A percentile compares a stretch with the other conserved stretches of the same genome.
Conservation (phyloP, 1,140 invertebrate species). For the Andricus grossulariae region DNA sequence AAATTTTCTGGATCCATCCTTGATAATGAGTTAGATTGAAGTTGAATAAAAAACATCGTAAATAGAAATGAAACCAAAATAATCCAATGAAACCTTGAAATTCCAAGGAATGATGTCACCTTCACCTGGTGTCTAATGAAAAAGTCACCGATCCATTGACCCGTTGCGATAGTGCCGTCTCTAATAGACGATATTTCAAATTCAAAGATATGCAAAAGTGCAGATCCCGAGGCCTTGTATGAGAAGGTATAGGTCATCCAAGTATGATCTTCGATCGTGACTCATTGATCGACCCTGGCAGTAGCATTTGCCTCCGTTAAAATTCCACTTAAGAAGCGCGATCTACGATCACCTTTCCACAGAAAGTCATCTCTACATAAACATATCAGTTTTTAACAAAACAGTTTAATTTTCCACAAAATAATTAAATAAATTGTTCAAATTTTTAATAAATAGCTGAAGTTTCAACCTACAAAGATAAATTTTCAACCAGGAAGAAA, state of each 20-base stretch:
- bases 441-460: no score
- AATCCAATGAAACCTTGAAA: neutral
- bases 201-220: slow-evolving; percentile 11
- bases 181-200: slow-evolving; percentile 1
- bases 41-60: neutral
- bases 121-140: neutral
- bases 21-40: neutral
- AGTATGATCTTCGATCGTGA: slow-evolving; percentile 27
- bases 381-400: no score
- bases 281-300: slow-evolving; percentile 25
- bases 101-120: slow-evolving; percentile 15
- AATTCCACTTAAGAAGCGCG: slow-evolving; percentile 7
- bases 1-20: no score
- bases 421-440: no score
- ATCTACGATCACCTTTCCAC: neutral
- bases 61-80: neutral
- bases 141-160: slow-evolving; percentile 10
- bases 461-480: no score
- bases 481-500: no score
- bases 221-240: slow-evolving; percentile 20
- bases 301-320: slow-evolving; percentile 15
- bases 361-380: neutral
- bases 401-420: no score
- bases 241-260: slow-evolving; percentile 10
- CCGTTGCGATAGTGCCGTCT: neutral